A percentile compares a stretch with the other conserved stretches of the same genome.
Conservation (phyloP, 1,140 invertebrate genomes). For the Scaptomyza graminum region DNA sequence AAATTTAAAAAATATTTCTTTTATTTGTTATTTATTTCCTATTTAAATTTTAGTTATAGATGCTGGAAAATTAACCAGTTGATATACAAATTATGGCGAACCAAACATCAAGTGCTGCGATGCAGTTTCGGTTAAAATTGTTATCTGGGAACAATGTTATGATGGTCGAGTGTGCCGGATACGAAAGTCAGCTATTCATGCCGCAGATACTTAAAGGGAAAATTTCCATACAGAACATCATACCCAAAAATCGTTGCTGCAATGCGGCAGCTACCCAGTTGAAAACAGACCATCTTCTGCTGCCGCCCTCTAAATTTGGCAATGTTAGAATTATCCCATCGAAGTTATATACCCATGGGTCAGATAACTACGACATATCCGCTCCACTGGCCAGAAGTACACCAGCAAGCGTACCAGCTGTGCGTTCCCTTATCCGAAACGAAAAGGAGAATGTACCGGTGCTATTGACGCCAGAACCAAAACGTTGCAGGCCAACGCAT, state of each 20-base stretch:
- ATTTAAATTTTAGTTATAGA: constrained; percentile 11
- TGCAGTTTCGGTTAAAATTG: constrained; percentile 53
- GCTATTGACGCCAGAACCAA: constrained; percentile 42
- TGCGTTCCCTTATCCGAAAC: neutral
- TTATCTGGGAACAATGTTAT: constrained; percentile 72
- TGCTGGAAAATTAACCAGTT: constrained; percentile 9
- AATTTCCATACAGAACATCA: constrained; percentile 69
- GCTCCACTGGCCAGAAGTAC: constrained; percentile 57
- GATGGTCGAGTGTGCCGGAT: constrained; percentile 57
- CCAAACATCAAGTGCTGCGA: neutral
- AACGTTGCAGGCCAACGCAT: constrained; percentile 15
- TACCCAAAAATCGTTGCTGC: constrained; percentile 66
- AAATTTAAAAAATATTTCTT: neutral
- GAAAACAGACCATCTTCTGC: constrained; percentile 6
- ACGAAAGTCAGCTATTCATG: constrained; percentile 69
- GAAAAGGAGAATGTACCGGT: constrained; percentile 42
- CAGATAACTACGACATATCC: constrained; percentile 3
- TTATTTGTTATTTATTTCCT: constrained; percentile 11
- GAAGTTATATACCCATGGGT: constrained; percentile 1
- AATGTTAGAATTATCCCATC: constrained; percentile 6
- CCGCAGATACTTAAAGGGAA: constrained; percentile 66
- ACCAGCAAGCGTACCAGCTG: constrained; percentile 7
- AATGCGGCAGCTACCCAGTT: constrained; percentile 34
- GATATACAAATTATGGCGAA: constrained; percentile 22
- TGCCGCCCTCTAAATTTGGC: constrained; percentile 10